Evolutionary conservation across 64 coral and sea anemone species (phyloP), one percentile per base, ranked within the genome.

Genomic region (Platygyra sinensis): DNA sequence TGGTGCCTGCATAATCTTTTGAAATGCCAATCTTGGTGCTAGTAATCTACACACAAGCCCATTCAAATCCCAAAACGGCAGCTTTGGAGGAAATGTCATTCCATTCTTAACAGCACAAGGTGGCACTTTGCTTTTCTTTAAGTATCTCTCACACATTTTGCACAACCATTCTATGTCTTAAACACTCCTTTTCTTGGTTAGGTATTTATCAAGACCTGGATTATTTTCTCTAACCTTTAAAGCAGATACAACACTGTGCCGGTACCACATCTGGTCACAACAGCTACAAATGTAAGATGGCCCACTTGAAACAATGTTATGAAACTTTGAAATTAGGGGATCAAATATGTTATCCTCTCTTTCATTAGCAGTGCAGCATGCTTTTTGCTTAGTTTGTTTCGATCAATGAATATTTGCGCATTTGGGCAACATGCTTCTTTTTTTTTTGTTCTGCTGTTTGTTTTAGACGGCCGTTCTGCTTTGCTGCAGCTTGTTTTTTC

Each of bases 251-350:
- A 86, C 82, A 86, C 82, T 86, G 60, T 86, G 82, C 27, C 30
- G 62, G 29, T 86, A 86, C 82, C 82, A 69, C 30, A 86, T 31
- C 31, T 86, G 82, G 64, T 86, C 82, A 71, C 82, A 86, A 86
- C 8, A 86, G 29, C 32, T 86, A 57, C 52, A 62, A 74, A 39
- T 74, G 72, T 60, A 65, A 25, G 60, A 16, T 59, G 78, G 78
- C 14, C 78, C 78, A 46, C 42, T 46, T 46, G 42, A 46, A 46
- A 46, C 42, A 46, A 46, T 46, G 42, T 46, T 46, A 3, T 46
- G 42, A 46, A 46, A 46, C 42, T 46, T 46, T 46, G 42, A 46
- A 46, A 46, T 46, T 46, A 46, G 42, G 42, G 7, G 6, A 46
- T 46, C 42, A 46, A 46, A 46, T 46, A 46, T 3, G 42, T 46